Percentiles rank a stretch among this genome's conserved stretches.
These are phyloP conservation scores for Pseudeuparius sepicola DNA, from an alignment of 2,888 invertebrate species.

Conservation along the genomic window DNA sequence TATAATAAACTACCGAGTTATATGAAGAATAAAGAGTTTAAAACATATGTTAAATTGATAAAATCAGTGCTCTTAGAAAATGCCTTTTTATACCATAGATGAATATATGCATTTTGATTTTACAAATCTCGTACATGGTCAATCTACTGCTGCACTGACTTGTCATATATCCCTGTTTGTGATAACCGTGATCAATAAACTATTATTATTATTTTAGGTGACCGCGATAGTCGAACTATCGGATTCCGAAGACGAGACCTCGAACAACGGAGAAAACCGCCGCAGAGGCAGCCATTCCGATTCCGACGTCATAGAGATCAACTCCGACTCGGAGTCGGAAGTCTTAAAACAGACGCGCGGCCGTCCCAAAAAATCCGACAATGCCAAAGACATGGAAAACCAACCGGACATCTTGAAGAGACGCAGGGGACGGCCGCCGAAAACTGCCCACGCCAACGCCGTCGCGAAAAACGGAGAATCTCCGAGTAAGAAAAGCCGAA, in stretches of 20 bases:
- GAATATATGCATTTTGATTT: too few species aligned
- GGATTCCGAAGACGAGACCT: conserved; percentile 34
- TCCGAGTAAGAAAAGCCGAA: conserved; percentile 23
- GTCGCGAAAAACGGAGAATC: conserved; percentile 19
- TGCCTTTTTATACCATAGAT: too few species aligned
- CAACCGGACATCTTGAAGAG: conserved; percentile 7
- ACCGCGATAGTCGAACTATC: conserved; percentile 33
- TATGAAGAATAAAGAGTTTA: too few species aligned
- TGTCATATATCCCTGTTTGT: too few species aligned
- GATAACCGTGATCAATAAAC: too few species aligned
- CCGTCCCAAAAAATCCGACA: conserved; percentile 2
- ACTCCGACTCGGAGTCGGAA: conserved; percentile 24
- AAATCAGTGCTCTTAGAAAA: too few species aligned
- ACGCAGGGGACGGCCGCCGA: conserved; percentile 27
- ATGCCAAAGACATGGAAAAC: background rate
- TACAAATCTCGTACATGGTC: too few species aligned
- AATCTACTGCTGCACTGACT: too few species aligned
- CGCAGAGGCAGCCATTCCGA: conserved; percentile 20
- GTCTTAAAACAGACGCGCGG: conserved; percentile 10
- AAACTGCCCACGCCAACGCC: conserved; percentile 14
- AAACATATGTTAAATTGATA: too few species aligned
- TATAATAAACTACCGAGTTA: too few species aligned
- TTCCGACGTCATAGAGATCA: conserved; percentile 26
- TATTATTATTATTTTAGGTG: conserved; percentile 20
- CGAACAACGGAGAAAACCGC: conserved; percentile 13